Evolutionary conservation across 2,888 invertebrate genomes (phyloP).

Genomic region (Artemia sinica): DNA sequence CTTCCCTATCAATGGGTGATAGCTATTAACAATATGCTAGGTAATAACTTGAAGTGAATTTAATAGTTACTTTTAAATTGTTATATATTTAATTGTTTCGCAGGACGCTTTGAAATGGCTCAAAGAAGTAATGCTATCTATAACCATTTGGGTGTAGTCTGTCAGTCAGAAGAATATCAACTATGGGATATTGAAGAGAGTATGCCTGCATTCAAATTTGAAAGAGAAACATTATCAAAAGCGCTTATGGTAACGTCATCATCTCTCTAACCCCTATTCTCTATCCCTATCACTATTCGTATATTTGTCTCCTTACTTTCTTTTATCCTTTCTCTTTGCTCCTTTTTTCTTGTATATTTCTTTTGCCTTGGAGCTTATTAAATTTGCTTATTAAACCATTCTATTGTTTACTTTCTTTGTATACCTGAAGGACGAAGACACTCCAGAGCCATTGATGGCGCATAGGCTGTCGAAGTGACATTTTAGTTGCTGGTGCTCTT

Average conservation of each 20-base stretch:
- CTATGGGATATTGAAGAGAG: constrained; percentile 48
- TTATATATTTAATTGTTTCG: neutral
- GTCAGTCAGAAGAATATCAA: constrained; percentile 51
- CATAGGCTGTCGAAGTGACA: no score
- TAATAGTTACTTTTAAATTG: neutral
- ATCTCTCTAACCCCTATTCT: neutral
- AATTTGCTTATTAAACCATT: no score
- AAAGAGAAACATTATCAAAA: constrained; percentile 41
- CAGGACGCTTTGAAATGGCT: constrained; percentile 40
- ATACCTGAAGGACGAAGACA: no score
- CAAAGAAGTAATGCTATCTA: constrained; percentile 34
- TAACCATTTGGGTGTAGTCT: constrained; percentile 32
- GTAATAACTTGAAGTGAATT: neutral
- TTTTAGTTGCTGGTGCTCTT: no score
- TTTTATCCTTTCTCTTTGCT: no score
- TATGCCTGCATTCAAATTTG: constrained; percentile 41
- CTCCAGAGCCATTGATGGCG: no score
- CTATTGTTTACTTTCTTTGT: no score
- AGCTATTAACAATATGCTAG: neutral
- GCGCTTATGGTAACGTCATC: constrained; percentile 28
- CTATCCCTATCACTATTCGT: no score
- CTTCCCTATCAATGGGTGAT: no score
- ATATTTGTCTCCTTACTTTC: no score
- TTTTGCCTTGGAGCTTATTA: no score
- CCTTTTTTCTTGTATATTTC: no score